Conservation (phyloP, 2,797 vertebrate species). For the Centroberyx gerrardi region DNA sequence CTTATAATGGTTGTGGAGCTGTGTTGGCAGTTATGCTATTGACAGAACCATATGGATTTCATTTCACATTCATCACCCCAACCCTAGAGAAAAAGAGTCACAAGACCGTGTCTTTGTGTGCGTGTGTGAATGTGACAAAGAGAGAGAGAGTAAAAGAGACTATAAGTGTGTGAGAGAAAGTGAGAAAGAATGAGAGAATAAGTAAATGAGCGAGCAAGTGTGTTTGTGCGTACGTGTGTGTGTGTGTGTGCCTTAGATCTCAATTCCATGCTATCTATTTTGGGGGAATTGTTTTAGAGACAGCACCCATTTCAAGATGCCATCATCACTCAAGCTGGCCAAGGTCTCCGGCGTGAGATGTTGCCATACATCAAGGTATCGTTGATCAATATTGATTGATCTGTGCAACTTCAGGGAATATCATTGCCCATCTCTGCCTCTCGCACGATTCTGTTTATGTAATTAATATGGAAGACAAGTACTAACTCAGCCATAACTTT, state of each 20-base stretch:
- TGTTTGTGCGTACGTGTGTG: conserved; percentile 20
- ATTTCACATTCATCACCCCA: conserved; percentile 72
- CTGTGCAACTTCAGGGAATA: conserved; percentile 69
- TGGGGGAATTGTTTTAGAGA: conserved; percentile 65
- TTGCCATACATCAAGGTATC: conserved; percentile 80
- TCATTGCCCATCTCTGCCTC: conserved; percentile 51
- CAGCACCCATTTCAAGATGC: conserved; percentile 58
- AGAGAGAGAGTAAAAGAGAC: conserved; percentile 24
- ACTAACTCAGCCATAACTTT: conserved; percentile 67
- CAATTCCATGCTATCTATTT: conserved; percentile 61
- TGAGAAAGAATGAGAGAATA: conserved; percentile 33
- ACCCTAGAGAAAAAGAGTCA: conserved; percentile 27
- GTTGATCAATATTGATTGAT: conserved; percentile 84
- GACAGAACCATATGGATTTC: conserved; percentile 75
- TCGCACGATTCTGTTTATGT: conserved; percentile 52
- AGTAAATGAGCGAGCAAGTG: conserved; percentile 18
- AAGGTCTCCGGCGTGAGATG: conserved; percentile 75
- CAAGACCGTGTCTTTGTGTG: conserved; percentile 38
- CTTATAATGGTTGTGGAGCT: conserved; percentile 61
- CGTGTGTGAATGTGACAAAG: background rate
- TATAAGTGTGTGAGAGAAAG: conserved; percentile 34
- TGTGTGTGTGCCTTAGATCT: conserved; percentile 53
- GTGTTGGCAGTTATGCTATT: conserved; percentile 71
- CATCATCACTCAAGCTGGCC: conserved; percentile 79
- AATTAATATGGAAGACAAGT: conserved; percentile 79